A percentile compares a stretch with the other conserved stretches of the same genome.
Evolutionary conservation across 1,140 invertebrate genomes (phyloP).

Genomic region (Lasaia peninsularis): DNA sequence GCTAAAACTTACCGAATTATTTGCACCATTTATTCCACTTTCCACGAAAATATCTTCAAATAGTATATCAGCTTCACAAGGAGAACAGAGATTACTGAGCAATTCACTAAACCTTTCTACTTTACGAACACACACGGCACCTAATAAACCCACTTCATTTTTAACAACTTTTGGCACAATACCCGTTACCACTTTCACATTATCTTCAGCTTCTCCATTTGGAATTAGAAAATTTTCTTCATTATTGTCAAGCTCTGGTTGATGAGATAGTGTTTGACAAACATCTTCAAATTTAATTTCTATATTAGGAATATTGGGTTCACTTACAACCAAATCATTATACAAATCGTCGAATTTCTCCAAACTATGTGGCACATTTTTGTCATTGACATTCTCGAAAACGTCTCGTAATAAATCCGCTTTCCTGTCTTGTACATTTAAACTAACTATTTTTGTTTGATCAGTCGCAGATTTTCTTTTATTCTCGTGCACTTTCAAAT

Average conservation of each 20-base stretch:
- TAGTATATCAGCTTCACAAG: conserved; percentile 64
- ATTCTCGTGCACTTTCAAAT: conserved; percentile 47
- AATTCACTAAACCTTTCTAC: conserved; percentile 73
- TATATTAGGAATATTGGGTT: conserved; percentile 8
- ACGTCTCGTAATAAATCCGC: conserved; percentile 49
- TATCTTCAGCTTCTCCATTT: conserved; percentile 40
- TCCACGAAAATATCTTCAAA: conserved; percentile 67
- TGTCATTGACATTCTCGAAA: conserved; percentile 54
- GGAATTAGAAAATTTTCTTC: conserved; percentile 25
- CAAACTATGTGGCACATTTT: conserved; percentile 42
- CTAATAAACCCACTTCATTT: conserved; percentile 55
- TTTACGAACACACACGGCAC: conserved; percentile 70
- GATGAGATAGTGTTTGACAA: conserved; percentile 22
- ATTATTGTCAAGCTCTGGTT: conserved; percentile 40
- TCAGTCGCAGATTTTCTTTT: conserved; percentile 40
- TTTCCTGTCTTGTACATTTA: conserved; percentile 41
- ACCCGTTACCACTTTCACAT: conserved; percentile 46
- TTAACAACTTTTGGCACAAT: conserved; percentile 66
- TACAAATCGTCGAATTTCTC: conserved; percentile 64
- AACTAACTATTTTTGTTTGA: conserved; percentile 46
- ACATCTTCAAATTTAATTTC: conserved; percentile 28
- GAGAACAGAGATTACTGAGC: conserved; percentile 70
- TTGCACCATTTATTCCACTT: conserved; percentile 55
- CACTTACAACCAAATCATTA: conserved; percentile 42
- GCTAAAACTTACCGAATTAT: conserved; percentile 42